phyloP scores from a whole-genome alignment of 1,140 invertebrate species.

The Phymastichus coffea region DNA sequence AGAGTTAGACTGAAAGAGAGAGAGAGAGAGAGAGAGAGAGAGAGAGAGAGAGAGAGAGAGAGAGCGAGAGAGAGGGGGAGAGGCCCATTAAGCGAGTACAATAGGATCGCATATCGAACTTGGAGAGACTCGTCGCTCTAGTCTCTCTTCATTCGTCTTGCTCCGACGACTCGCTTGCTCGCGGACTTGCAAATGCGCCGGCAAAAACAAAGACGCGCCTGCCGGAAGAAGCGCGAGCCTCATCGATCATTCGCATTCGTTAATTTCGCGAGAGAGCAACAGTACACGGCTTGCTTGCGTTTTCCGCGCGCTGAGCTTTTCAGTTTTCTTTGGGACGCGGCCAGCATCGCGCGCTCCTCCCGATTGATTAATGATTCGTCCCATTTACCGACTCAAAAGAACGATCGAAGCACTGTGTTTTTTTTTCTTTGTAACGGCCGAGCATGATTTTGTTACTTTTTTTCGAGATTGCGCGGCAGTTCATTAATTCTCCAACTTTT shows the following conservation, averaged over 20 bases:
- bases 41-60: not conserved
- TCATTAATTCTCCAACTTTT: slow-evolving; percentile 9
- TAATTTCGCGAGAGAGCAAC: not conserved
- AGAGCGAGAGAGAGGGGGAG: not conserved
- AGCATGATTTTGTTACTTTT: slow-evolving; percentile 18
- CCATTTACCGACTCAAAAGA: not conserved
- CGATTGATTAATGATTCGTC: slow-evolving; percentile 20
- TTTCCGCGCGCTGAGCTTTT: no score
- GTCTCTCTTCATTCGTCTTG: not conserved
- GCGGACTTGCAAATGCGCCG: not conserved
- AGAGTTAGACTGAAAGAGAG: no score
- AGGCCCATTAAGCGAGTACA: slow-evolving; percentile 20
- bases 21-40: not conserved
- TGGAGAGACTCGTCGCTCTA: no score
- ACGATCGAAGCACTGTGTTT: not conserved
- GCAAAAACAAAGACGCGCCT: not conserved
- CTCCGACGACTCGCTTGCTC: not conserved
- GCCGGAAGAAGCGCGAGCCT: not conserved
- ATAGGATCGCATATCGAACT: slow-evolving; percentile 4
- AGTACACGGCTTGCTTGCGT: no score
- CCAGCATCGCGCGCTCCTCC: not conserved
- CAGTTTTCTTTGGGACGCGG: not conserved
- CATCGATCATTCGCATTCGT: slow-evolving; percentile 14
- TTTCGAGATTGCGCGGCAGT: not conserved
- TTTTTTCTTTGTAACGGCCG: not conserved